Conservation (phyloP, 1,140 invertebrate genomes). For the Tribolium madens region DNA sequence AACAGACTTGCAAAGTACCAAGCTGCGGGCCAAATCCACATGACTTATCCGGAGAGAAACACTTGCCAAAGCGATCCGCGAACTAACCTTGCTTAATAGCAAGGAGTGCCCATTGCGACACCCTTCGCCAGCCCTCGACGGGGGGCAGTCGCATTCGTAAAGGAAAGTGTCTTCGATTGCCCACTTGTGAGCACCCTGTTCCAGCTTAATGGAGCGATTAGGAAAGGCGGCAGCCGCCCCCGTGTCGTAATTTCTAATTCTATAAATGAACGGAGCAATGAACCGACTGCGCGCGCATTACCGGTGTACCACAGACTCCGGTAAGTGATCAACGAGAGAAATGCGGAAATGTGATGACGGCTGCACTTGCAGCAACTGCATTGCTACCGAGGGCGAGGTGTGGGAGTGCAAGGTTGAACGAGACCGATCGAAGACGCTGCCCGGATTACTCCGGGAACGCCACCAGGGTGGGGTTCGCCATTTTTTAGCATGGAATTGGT, state of each 20-base stretch:
- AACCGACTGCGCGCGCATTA: slow-evolving; percentile 29
- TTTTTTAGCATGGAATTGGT: too few relatives aligned
- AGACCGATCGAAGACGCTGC: not conserved
- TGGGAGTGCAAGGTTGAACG: slow-evolving; percentile 48
- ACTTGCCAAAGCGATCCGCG: slow-evolving; percentile 6
- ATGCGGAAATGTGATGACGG: slow-evolving; percentile 46
- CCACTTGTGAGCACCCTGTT: slow-evolving; percentile 19
- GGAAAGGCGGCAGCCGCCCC: slow-evolving; percentile 32
- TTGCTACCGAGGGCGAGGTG: slow-evolving; percentile 43
- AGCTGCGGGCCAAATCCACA: slow-evolving; percentile 35
- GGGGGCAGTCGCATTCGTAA: not conserved
- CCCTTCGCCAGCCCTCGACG: slow-evolving; percentile 1
- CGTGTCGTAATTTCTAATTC: slow-evolving; percentile 34
- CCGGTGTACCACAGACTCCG: slow-evolving; percentile 37
- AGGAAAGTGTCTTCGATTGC: not conserved
- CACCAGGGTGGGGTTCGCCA: not conserved
- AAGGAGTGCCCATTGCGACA: slow-evolving; percentile 23
- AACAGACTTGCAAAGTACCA: slow-evolving; percentile 40
- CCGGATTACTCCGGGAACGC: slow-evolving; percentile 3
- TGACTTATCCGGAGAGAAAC: slow-evolving; percentile 5
- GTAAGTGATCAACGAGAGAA: slow-evolving; percentile 42
- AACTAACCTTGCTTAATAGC: slow-evolving; percentile 19
- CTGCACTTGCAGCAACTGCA: slow-evolving; percentile 48
- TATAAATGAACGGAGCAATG: slow-evolving; percentile 35
- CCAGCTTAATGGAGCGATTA: slow-evolving; percentile 27